phyloP scores from a whole-genome alignment of 2,888 invertebrate genomes.

The Microctonus aethiopoides region DNA sequence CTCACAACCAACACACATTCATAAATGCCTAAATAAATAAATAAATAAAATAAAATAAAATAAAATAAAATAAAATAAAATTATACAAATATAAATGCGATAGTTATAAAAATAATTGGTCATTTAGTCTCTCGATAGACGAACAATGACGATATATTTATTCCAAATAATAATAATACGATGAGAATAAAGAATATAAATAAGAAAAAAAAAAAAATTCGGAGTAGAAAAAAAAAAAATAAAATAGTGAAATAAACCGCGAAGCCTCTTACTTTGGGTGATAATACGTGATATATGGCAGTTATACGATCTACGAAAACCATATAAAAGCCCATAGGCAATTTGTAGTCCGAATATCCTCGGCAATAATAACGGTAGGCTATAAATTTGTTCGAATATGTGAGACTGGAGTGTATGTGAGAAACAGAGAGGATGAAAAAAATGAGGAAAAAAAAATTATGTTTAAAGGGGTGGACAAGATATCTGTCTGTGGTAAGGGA shows the following conservation, averaged over 20 bases:
- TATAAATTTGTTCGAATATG: conserved; percentile 47
- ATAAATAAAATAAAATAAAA: no score
- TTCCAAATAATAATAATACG: conserved; percentile 39
- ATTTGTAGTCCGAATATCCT: conserved; percentile 48
- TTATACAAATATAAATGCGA: background rate
- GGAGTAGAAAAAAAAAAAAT: background rate
- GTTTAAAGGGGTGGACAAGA: background rate
- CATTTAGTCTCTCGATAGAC: conserved; percentile 32
- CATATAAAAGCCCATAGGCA: conserved; percentile 47
- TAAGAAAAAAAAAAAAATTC: background rate
- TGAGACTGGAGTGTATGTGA: conserved; percentile 35
- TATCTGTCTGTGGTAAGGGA: background rate
- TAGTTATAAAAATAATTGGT: conserved; percentile 40
- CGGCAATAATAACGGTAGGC: conserved; percentile 47
- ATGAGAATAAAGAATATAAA: background rate
- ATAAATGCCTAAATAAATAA: no score
- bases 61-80: background rate
- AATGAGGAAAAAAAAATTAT: background rate
- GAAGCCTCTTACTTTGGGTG: conserved; percentile 42
- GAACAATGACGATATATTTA: conserved; percentile 36
- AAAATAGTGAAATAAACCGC: conserved; percentile 26
- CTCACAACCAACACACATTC: no score
- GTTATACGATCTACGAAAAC: conserved; percentile 48
- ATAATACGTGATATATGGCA: conserved; percentile 48
- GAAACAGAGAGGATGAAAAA: background rate